These are phyloP conservation scores for Scaptomyza pallida DNA, from an alignment of 1,140 invertebrate genomes.

Conservation along the genomic window DNA sequence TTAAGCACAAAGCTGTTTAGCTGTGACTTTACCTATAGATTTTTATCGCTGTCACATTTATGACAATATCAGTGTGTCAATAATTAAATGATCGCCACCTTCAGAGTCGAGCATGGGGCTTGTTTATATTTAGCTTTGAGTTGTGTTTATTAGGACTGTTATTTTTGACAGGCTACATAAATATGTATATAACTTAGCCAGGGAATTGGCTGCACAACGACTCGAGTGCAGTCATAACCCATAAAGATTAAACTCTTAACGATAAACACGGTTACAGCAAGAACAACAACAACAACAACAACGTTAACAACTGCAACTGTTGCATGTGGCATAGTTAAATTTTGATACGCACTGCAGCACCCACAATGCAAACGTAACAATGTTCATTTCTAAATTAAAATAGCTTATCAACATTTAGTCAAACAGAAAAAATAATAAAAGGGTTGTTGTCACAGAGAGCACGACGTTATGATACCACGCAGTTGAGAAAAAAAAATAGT, in stretches of 20 bases:
- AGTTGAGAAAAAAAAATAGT: background rate
- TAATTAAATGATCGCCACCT: slow-evolving; percentile 68
- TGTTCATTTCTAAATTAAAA: background rate
- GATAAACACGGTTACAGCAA: slow-evolving; percentile 39
- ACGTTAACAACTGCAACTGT: slow-evolving; percentile 13
- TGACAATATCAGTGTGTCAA: slow-evolving; percentile 75
- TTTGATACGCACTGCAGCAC: slow-evolving; percentile 27
- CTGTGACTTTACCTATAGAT: slow-evolving; percentile 49
- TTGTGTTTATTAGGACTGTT: slow-evolving; percentile 74
- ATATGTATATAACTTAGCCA: slow-evolving; percentile 36
- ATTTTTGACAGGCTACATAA: slow-evolving; percentile 71
- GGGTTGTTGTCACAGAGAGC: background rate
- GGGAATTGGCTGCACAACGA: slow-evolving; percentile 58
- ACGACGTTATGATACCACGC: background rate
- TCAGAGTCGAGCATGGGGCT: background rate
- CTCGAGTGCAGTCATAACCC: slow-evolving; percentile 74
- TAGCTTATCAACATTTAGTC: slow-evolving; percentile 64
- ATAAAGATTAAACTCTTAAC: slow-evolving; percentile 73
- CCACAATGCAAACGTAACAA: slow-evolving; percentile 20
- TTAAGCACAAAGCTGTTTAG: slow-evolving; percentile 16
- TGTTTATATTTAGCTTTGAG: slow-evolving; percentile 21
- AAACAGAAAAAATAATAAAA: slow-evolving; percentile 38
- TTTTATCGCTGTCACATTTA: slow-evolving; percentile 83
- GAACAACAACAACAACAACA: slow-evolving; percentile 19
- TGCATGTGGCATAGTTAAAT: slow-evolving; percentile 73